phyloP scores from a whole-genome alignment of 2,797 vertebrate genomes.

The Anomalospiza imberbis region DNA sequence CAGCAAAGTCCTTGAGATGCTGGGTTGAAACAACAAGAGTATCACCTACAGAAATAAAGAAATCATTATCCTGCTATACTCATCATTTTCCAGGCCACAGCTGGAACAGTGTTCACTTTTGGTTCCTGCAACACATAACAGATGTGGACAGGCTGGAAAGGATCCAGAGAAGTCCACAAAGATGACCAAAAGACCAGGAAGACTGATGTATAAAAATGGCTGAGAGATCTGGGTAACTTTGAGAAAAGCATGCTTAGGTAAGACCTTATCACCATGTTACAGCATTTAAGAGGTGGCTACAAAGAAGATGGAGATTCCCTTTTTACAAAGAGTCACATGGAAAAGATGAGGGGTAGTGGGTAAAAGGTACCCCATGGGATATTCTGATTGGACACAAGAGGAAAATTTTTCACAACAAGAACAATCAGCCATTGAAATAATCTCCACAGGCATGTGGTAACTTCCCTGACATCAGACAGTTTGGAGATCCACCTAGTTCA shows the following conservation, averaged over 20 bases:
- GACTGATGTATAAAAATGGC: background rate
- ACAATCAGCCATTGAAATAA: background rate
- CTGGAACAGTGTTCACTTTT: background rate
- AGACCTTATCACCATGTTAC: background rate
- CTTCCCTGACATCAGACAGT: rapidly evolving
- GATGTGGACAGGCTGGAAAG: background rate
- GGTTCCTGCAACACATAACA: background rate
- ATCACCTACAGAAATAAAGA: background rate
- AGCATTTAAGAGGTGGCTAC: background rate
- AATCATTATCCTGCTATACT: background rate
- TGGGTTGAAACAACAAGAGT: background rate
- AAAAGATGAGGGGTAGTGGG: background rate
- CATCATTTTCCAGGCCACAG: background rate
- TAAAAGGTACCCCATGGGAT: background rate
- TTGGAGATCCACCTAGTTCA: background rate
- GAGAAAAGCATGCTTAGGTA: background rate
- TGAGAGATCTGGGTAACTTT: background rate
- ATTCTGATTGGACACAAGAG: background rate
- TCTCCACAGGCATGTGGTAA: background rate
- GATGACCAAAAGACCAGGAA: background rate
- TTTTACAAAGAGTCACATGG: background rate
- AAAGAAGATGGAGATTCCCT: background rate
- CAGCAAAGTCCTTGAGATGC: background rate
- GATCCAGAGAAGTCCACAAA: background rate
- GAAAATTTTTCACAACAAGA: background rate